phyloP scores from a whole-genome alignment of 2,888 invertebrate species.

The Trichogramma dendrolimi region DNA sequence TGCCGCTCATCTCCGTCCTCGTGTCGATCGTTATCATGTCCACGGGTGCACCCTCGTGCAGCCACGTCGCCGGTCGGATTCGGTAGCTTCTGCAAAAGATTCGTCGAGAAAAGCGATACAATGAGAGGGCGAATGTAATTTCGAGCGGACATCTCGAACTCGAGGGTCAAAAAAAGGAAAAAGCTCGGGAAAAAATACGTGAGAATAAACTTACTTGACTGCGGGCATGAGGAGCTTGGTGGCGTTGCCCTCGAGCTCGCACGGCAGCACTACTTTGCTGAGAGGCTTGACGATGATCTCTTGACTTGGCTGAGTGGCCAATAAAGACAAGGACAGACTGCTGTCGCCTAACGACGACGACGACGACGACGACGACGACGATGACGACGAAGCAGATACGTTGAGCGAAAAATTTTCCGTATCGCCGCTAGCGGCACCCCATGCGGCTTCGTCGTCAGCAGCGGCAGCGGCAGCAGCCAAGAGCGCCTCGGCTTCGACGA shows the following conservation, averaged over 20 bases:
- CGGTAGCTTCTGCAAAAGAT: constrained; percentile 40
- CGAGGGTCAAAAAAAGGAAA: no score
- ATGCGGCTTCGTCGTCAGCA: no score
- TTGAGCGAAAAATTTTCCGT: no score
- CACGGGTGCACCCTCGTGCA: constrained; percentile 45
- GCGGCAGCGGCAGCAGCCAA: constrained; percentile 38
- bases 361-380: no score
- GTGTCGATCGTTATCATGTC: constrained; percentile 52
- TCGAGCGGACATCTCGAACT: no score
- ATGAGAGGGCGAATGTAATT: no score
- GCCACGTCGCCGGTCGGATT: constrained; percentile 48
- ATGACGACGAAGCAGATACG: no score
- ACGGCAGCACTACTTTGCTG: constrained; percentile 47
- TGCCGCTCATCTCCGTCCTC: constrained; percentile 50
- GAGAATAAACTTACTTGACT: constrained; percentile 38
- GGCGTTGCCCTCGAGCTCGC: constrained; percentile 48
- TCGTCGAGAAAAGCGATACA: no score
- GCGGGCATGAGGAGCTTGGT: constrained; percentile 44
- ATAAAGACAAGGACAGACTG: constrained; percentile 31
- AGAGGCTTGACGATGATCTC: constrained; percentile 48
- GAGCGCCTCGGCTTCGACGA: constrained; percentile 16
- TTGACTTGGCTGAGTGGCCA: constrained; percentile 39
- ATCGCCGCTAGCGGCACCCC: no score
- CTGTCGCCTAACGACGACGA: constrained; percentile 23
- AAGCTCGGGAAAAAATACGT: background rate